Percentiles rank a stretch among this genome's conserved stretches.
phyloP scores from a whole-genome alignment of 2,797 vertebrate genomes.

The Sebastes kiyomatsui region DNA sequence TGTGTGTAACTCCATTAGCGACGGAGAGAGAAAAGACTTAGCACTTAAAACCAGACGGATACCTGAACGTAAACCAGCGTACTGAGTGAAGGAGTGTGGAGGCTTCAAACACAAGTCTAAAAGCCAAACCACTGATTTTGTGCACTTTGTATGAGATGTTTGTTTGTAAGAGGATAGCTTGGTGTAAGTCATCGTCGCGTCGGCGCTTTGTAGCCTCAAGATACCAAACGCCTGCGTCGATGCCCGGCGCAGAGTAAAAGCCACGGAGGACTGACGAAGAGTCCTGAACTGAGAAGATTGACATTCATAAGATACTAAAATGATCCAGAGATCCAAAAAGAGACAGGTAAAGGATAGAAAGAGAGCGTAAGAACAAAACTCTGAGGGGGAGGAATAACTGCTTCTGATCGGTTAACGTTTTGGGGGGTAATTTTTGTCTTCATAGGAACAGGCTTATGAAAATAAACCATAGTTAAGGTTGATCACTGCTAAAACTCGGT shows the following conservation, averaged over 20 bases:
- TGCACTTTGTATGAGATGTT: conserved; percentile 38
- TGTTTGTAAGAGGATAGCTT: conserved; percentile 34
- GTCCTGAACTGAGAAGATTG: conserved; percentile 89
- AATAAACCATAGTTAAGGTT: conserved; percentile 48
- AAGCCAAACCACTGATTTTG: conserved; percentile 30
- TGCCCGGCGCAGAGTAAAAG: conserved; percentile 75
- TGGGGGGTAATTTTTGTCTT: conserved; percentile 26
- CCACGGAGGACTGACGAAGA: conserved; percentile 71
- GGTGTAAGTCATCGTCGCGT: conserved; percentile 17
- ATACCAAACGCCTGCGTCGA: not conserved
- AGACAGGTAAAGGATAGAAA: conserved; percentile 21
- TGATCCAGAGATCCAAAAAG: conserved; percentile 10
- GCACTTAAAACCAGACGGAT: conserved; percentile 40
- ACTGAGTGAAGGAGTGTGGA: conserved; percentile 4
- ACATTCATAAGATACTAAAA: conserved; percentile 86
- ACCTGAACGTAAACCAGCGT: conserved; percentile 39
- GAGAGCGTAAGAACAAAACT: conserved; percentile 11
- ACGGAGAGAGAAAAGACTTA: conserved; percentile 5
- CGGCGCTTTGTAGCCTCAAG: conserved; percentile 23
- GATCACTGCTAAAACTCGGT: conserved; percentile 93
- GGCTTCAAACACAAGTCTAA: not conserved
- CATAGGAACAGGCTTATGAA: conserved; percentile 26
- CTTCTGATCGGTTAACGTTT: conserved; percentile 23
- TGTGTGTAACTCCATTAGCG: conserved; percentile 17
- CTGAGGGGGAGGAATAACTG: conserved; percentile 13